Evolutionary conservation across 2,113 vertebrate genomes (phyloP).

Genomic region (Elaphurus davidianus): DNA sequence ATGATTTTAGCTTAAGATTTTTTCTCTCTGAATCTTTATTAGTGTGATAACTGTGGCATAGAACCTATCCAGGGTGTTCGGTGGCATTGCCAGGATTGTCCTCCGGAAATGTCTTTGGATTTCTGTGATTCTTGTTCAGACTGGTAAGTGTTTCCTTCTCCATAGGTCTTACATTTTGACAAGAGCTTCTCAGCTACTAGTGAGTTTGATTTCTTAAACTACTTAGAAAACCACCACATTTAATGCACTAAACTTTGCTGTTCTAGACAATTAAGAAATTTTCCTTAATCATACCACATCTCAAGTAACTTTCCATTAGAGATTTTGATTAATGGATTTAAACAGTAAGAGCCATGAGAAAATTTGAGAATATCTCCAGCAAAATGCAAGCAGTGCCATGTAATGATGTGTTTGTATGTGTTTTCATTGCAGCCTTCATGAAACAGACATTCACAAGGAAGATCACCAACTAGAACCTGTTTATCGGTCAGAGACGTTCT

Average conservation of each 20-base stretch:
- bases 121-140: conserved; percentile 98
- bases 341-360: background rate
- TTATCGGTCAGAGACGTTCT: conserved; percentile 92
- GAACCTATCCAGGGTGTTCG: conserved; percentile 96
- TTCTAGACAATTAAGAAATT: background rate
- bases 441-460: conserved; percentile 96
- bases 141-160: conserved; percentile 86
- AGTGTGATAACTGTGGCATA: conserved; percentile 95
- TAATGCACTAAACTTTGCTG: background rate
- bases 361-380: background rate
- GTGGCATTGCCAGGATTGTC: conserved; percentile 98
- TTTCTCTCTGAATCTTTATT: conserved; percentile 49
- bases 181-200: background rate
- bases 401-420: background rate
- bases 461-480: conserved; percentile 95
- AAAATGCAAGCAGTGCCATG: background rate
- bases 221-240: background rate
- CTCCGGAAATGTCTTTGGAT: conserved; percentile 92
- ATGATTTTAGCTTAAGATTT: background rate
- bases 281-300: background rate
- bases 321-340: background rate
- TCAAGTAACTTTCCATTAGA: background rate
- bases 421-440: conserved; percentile 88
- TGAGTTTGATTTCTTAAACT: background rate
- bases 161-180: background rate